Conservation (phyloP, 2,888 invertebrate genomes). For the Tachina lurida region DNA sequence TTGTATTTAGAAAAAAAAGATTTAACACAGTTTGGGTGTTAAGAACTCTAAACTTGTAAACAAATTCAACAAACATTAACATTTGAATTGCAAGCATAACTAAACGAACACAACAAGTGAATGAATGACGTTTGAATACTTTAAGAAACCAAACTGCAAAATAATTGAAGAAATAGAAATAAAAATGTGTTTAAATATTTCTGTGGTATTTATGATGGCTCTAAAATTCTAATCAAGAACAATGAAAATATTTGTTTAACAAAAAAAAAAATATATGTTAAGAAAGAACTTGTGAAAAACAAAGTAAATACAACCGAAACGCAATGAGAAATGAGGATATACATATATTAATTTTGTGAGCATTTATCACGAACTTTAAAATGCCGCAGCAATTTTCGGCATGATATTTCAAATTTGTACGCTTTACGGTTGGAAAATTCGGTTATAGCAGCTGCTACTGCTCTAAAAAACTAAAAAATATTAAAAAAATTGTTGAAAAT, state of each 20-base stretch:
- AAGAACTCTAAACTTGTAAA: constrained; percentile 38
- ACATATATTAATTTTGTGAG: background rate
- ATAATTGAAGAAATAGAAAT: background rate
- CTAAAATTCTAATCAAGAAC: constrained; percentile 45
- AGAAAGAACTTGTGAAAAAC: constrained; percentile 11
- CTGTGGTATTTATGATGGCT: constrained; percentile 56
- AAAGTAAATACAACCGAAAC: background rate
- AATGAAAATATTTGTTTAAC: constrained; percentile 42
- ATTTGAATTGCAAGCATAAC: constrained; percentile 40
- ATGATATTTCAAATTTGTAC: too few relatives aligned
- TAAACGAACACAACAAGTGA: constrained; percentile 20
- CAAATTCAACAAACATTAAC: constrained; percentile 26
- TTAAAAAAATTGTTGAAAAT: too few relatives aligned
- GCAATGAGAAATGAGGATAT: constrained; percentile 27
- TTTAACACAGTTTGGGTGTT: constrained; percentile 41
- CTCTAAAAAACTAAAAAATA: too few relatives aligned
- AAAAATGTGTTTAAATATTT: constrained; percentile 20
- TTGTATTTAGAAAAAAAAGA: background rate
- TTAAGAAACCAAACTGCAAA: constrained; percentile 13
- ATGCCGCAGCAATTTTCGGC: too few relatives aligned
- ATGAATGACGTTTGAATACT: background rate
- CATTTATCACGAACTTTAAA: background rate
- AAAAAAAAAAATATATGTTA: background rate
- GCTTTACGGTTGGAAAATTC: too few relatives aligned
- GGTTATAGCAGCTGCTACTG: too few relatives aligned